A percentile compares a stretch with the other conserved stretches of the same genome.
Conservation (phyloP, 2,888 invertebrate species). For the Phlogophora meticulosa region DNA sequence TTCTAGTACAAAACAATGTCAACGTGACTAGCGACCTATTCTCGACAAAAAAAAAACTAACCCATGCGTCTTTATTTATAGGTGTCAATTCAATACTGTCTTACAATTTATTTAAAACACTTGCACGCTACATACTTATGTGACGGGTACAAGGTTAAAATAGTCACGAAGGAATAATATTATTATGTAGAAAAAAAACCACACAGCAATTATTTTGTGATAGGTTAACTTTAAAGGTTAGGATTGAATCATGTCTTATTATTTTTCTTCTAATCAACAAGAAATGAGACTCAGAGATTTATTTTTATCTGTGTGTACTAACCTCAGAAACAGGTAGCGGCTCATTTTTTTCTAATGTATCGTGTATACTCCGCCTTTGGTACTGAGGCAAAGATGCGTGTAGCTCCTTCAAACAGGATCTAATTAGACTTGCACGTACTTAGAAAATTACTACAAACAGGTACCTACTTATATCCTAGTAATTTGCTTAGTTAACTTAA, state of each 20-base stretch:
- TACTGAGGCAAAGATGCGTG: slow-evolving; percentile 26
- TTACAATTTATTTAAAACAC: slow-evolving; percentile 71
- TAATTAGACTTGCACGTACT: slow-evolving; percentile 31
- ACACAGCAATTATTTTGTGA: slow-evolving; percentile 46
- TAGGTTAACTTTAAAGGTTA: slow-evolving; percentile 47
- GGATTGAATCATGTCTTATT: slow-evolving; percentile 15
- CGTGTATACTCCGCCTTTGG: not conserved
- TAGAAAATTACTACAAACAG: slow-evolving; percentile 15
- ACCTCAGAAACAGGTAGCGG: slow-evolving; percentile 45
- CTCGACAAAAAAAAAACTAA: not conserved
- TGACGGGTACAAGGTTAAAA: slow-evolving; percentile 76
- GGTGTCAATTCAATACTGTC: slow-evolving; percentile 67
- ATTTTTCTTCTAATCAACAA: slow-evolving; percentile 3
- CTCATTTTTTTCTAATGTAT: slow-evolving; percentile 7
- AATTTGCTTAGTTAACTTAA: slow-evolving; percentile 35
- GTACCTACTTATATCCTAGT: slow-evolving; percentile 13
- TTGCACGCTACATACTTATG: slow-evolving; percentile 61
- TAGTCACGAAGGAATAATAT: slow-evolving; percentile 71
- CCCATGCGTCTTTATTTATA: slow-evolving; percentile 21
- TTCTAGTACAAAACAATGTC: not conserved
- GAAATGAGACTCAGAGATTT: not conserved
- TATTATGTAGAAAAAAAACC: slow-evolving; percentile 53
- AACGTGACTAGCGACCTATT: not conserved
- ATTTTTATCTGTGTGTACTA: slow-evolving; percentile 22
- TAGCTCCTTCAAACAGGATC: slow-evolving; percentile 25